Percentiles rank a stretch among this genome's conserved stretches.
Evolutionary conservation across 2,888 invertebrate genomes (phyloP).

Genomic region (Blera fallax): DNA sequence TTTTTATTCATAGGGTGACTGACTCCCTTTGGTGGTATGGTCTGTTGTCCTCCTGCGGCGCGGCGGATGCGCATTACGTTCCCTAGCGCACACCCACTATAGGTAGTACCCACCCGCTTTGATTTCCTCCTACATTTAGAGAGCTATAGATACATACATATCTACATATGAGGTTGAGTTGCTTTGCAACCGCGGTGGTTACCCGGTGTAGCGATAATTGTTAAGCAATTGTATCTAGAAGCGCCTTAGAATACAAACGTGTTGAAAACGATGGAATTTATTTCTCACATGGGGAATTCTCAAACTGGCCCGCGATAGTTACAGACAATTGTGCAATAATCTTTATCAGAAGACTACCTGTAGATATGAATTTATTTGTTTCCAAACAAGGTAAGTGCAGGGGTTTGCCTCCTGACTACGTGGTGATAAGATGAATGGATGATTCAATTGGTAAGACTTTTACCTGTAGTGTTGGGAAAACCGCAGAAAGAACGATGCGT

Average conservation of each 20-base stretch:
- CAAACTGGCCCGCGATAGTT: background rate
- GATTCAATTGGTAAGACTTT: conserved; percentile 1
- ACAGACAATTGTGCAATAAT: background rate
- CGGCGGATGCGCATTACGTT: too few relatives aligned
- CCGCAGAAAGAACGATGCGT: conserved; percentile 2
- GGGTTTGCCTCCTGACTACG: conserved; percentile 3
- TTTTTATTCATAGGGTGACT: conserved; percentile 43
- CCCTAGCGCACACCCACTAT: background rate
- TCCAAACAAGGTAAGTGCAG: background rate
- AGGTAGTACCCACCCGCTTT: too few relatives aligned
- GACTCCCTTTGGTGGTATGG: background rate
- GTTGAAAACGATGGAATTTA: background rate
- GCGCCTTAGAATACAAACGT: background rate
- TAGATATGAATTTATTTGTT: background rate
- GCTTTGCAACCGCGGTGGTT: background rate
- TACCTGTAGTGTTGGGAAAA: background rate
- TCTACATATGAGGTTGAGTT: too few relatives aligned
- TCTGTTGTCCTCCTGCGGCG: background rate
- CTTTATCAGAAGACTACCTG: background rate
- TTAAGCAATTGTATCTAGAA: too few relatives aligned
- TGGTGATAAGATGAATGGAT: background rate
- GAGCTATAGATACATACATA: too few relatives aligned
- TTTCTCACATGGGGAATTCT: background rate
- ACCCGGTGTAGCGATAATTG: background rate
- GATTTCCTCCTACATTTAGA: too few relatives aligned